Conservation (phyloP, 1,140 invertebrate species). For the Druon quercuslanigerum region DNA sequence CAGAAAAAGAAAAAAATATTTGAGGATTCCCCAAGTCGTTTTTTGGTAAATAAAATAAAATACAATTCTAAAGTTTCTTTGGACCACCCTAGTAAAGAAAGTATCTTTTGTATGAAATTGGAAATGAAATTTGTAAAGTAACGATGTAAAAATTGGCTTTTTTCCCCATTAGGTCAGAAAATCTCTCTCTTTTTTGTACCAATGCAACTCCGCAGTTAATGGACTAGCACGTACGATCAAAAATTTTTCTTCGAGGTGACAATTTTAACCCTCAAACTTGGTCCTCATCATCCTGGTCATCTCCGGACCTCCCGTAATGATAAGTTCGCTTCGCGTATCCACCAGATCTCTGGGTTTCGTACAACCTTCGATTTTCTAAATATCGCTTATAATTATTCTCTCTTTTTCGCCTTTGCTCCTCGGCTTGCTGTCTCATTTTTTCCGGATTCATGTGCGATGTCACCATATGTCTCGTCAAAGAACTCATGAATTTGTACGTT, state of each 20-base stretch:
- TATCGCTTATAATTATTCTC: constrained; percentile 73
- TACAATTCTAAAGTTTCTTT: no score
- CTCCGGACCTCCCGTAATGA: constrained; percentile 50
- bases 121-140: no score
- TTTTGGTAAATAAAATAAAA: no score
- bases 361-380: constrained; percentile 72
- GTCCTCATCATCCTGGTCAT: constrained; percentile 57
- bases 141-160: no score
- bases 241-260: neutral
- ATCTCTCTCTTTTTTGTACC: neutral
- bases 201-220: neutral
- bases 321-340: constrained; percentile 60
- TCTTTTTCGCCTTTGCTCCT: constrained; percentile 72
- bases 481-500: constrained; percentile 75
- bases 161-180: neutral
- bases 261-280: neutral
- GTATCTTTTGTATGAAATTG: no score
- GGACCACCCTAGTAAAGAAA: no score
- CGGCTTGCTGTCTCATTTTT: constrained; percentile 70
- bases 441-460: constrained; percentile 74
- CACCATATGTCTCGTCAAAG: constrained; percentile 74
- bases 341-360: constrained; percentile 66
- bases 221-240: constrained; percentile 8
- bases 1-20: no score
- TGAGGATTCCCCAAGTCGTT: no score